Evolutionary conservation across 2,888 invertebrate species (phyloP).

Genomic region (Neelides folsomi): DNA sequence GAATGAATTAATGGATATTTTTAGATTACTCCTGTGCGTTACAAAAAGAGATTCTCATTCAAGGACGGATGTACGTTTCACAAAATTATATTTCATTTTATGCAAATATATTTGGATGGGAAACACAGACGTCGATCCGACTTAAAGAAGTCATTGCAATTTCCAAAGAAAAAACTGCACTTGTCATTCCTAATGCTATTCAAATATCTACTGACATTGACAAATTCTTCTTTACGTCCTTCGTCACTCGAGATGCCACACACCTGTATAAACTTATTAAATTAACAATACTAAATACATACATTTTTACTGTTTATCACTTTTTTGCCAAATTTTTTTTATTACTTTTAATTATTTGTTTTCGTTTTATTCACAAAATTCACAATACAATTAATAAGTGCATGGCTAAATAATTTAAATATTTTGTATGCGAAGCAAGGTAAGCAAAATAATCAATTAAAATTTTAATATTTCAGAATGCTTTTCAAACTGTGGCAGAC

Average conservation of each 20-base stretch:
- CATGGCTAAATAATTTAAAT: too few relatives aligned
- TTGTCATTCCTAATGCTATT: slow-evolving; percentile 94
- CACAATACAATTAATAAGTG: too few relatives aligned
- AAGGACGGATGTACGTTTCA: slow-evolving; percentile 88
- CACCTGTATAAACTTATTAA: slow-evolving; percentile 45
- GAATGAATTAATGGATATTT: too few relatives aligned
- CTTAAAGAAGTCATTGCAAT: slow-evolving; percentile 86
- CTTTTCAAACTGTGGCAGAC: slow-evolving; percentile 93
- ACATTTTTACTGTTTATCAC: too few relatives aligned
- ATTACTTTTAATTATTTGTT: too few relatives aligned
- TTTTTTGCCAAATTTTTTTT: too few relatives aligned
- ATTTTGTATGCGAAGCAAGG: too few relatives aligned
- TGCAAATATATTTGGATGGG: slow-evolving; percentile 96
- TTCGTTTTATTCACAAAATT: too few relatives aligned
- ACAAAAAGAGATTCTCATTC: slow-evolving; percentile 88
- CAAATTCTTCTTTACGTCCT: slow-evolving; percentile 87
- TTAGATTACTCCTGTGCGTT: slow-evolving; percentile 94
- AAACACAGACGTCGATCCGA: slow-evolving; percentile 65
- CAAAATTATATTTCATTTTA: slow-evolving; percentile 93
- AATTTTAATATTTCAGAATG: slow-evolving; percentile 43
- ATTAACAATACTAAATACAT: too few relatives aligned
- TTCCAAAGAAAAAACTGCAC: slow-evolving; percentile 84
- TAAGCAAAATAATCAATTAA: too few relatives aligned
- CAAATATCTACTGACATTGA: slow-evolving; percentile 66
- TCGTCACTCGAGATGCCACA: slow-evolving; percentile 83